A percentile compares a stretch with the other conserved stretches of the same genome.
Conservation (phyloP, 1,140 invertebrate species). For the Aphelinus atriplicis region DNA sequence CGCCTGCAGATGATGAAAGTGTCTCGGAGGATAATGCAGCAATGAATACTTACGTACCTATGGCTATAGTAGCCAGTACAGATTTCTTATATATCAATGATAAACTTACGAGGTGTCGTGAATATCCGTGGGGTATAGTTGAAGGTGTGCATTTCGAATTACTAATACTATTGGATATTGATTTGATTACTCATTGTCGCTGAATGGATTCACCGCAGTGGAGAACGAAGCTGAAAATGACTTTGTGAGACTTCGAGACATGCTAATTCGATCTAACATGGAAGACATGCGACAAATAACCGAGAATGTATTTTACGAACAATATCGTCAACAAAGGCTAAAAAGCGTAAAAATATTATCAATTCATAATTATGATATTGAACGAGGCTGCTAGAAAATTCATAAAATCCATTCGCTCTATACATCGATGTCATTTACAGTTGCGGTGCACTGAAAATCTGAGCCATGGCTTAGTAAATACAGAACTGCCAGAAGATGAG, state of each 20-base stretch:
- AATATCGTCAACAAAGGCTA: conserved; percentile 91
- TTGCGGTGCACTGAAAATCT: no score
- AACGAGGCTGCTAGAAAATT: no score
- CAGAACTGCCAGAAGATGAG: conserved; percentile 79
- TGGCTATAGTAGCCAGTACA: conserved; percentile 97
- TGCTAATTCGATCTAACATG: conserved; percentile 98
- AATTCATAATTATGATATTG: not conserved
- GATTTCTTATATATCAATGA: conserved; percentile 97
- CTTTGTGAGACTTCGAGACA: conserved; percentile 97
- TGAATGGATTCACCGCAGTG: conserved; percentile 68
- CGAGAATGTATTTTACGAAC: conserved; percentile 93
- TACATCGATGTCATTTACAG: no score
- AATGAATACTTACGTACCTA: conserved; percentile 96
- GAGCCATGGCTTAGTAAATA: no score
- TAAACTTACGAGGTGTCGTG: conserved; percentile 92
- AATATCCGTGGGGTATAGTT: conserved; percentile 99
- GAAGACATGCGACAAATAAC: conserved; percentile 98
- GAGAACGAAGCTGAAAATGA: conserved; percentile 99
- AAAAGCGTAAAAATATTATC: conserved; percentile 72
- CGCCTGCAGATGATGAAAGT: conserved; percentile 92
- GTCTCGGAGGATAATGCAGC: conserved; percentile 88
- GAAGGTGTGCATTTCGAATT: conserved; percentile 75
- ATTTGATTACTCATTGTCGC: not conserved
- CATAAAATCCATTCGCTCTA: no score
- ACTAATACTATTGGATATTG: not conserved